Conservation (phyloP, 2,888 invertebrate genomes). For the Ochropacha duplaris region DNA sequence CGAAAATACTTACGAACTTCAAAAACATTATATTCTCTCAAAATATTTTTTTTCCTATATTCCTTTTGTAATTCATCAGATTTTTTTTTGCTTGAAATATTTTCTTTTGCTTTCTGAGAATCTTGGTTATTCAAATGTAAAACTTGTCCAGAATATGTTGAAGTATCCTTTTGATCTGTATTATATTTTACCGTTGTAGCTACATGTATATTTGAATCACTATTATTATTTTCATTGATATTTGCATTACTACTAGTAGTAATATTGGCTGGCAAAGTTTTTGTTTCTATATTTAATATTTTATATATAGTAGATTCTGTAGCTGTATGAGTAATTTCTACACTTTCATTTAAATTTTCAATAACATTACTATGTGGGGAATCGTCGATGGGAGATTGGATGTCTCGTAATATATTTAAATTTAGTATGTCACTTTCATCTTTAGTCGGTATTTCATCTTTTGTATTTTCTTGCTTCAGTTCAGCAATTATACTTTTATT, state of each 20-base stretch:
- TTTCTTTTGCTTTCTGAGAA: neutral
- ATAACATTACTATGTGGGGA: neutral
- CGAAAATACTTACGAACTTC: conserved; percentile 57
- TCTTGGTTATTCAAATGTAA: neutral
- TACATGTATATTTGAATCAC: neutral
- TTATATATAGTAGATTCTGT: neutral
- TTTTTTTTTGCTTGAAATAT: neutral
- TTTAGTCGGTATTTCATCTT: neutral
- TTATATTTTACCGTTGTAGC: neutral
- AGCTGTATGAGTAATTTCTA: neutral
- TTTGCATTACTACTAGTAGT: neutral
- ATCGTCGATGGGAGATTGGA: neutral
- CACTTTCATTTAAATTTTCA: neutral
- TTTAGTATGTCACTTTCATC: neutral
- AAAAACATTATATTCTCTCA: conserved; percentile 42
- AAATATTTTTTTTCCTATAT: conserved; percentile 9
- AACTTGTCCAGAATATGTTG: neutral
- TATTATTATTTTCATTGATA: neutral
- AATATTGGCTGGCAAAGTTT: neutral
- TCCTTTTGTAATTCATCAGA: neutral
- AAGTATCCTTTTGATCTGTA: neutral
- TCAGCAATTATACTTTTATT: neutral
- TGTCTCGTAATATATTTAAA: neutral
- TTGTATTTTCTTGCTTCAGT: neutral
- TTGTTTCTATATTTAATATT: neutral